Evolutionary conservation across 2,888 invertebrate species (phyloP), one percentile per base, ranked within the genome.

Genomic region (Dascillus cervinus): DNA sequence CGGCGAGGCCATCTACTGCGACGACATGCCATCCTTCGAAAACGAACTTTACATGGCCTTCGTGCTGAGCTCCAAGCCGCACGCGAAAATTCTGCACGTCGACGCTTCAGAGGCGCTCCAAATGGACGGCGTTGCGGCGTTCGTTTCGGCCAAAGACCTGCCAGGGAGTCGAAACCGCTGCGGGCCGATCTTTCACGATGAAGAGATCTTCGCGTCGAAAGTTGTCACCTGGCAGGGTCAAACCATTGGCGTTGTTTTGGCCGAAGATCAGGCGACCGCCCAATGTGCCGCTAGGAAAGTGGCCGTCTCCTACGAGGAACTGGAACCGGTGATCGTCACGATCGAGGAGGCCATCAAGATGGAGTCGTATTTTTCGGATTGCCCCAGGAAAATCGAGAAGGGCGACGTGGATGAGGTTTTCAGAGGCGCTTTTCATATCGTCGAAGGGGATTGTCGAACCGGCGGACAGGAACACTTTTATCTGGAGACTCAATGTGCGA

Each of bases 391-490:
- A 4, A 67, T 82, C 24, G 61, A 55, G 22, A 73, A 69, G 49
- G 87, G 92, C 1, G 74, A 90, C 56, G 68, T 81, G 1, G 36
- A 36, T 12, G 17, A 31, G 29, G 82, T 72, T 0, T 80, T 94
- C 45, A 60, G 70, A 15, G 69, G 74, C 40, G 75, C 83, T 6
- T 79, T 82, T 19, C 75, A 82, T 55, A 64, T 85, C n/a, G 56
- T 91, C 15, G 82, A 87, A 64, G 89, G 90, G 1, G 77, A 84
- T 46, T 69, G 78, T 22, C 70, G 81, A 34, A 82, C 87, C 53
- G 91, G 91, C 6, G 91, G 89, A 0, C 95, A 97, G 63, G 96
- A 96, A 58, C 97, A 97, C 60, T 95, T 97, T 63, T 97, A 96
- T 64, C 67, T 97, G 49, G 97, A 97, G 65, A 90, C 95, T 0